Evolutionary conservation across 1,140 invertebrate species (phyloP), one percentile per base, ranked within the genome.

Genomic region (Dendrolimus kikuchii): DNA sequence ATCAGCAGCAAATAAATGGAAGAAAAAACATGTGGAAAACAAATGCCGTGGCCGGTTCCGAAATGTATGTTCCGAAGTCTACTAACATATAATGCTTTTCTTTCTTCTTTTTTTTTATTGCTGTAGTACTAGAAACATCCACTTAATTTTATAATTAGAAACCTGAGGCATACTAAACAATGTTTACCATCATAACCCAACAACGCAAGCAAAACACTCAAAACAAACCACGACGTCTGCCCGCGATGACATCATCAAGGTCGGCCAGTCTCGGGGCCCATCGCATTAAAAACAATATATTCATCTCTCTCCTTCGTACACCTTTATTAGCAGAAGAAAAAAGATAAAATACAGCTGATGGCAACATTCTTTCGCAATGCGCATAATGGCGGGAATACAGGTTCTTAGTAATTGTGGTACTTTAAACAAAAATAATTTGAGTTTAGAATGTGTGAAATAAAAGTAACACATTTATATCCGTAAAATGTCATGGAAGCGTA

Each of bases 231-330:
- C 57, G 55, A 44, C 36, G 57, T 57, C 56, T 61, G 57, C 63
- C 47, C 62, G 51, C 58, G 58, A 59, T 83, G 77, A 83, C 77
- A 77, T 81, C 80, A 81, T 56, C 77, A 83, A 83, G 80, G 80
- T 68, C 73, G 61, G 41, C 73, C 59, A 58, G 73, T 78, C 55
- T 60, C 55, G 60, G 63, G 45, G 36, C 56, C 52, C 52, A 56
- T 40, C 55, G 58, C 59, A 57, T 60, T 55, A 53, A 60, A 49
- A 62, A 54, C 61, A 44, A 41, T 53, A 10, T 42, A 49, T 59
- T 54, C 43, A 23, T 43, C 51, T 52, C 6, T 74, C 70, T 63
- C 69, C 38, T 48, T 72, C 55, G 47, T 45, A 9, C n/a, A n/a
- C 43, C n/a, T 9, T 45, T 5, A 5, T 5, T 45, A 45, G 5